Conservation (phyloP, 2,888 invertebrate genomes). For the Eupithecia exiguata region DNA sequence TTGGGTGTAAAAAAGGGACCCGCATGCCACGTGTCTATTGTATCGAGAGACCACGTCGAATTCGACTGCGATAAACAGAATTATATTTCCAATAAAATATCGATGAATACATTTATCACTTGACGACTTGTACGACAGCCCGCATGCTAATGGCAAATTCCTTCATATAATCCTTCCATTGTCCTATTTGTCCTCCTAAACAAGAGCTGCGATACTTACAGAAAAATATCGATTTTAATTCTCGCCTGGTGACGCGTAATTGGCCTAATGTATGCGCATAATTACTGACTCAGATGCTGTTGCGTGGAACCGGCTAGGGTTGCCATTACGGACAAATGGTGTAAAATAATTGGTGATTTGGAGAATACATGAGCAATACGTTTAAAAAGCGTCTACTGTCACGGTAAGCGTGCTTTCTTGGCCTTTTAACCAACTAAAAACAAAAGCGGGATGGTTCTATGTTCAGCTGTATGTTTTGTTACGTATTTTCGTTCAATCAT, state of each 20-base stretch:
- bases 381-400: background rate
- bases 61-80: background rate
- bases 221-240: slow-evolving; percentile 49
- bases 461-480: background rate
- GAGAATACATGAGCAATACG: slow-evolving; percentile 6
- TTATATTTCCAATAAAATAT: background rate
- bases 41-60: background rate
- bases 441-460: no score
- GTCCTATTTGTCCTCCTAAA: slow-evolving; percentile 26
- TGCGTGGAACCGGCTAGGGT: slow-evolving; percentile 41
- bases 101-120: background rate
- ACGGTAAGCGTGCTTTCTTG: background rate
- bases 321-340: slow-evolving; percentile 31
- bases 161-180: background rate
- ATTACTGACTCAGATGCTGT: slow-evolving; percentile 50
- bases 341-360: slow-evolving; percentile 31
- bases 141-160: background rate
- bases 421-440: background rate
- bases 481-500: background rate
- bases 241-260: slow-evolving; percentile 47
- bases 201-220: slow-evolving; percentile 8
- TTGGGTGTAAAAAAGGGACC: background rate
- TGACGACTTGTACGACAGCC: background rate
- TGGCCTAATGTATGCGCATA: slow-evolving; percentile 62
- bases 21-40: slow-evolving; percentile 2